These are phyloP conservation scores for Xiphorhynchus elegans DNA, from an alignment of 2,113 vertebrate species.

Conservation along the genomic window DNA sequence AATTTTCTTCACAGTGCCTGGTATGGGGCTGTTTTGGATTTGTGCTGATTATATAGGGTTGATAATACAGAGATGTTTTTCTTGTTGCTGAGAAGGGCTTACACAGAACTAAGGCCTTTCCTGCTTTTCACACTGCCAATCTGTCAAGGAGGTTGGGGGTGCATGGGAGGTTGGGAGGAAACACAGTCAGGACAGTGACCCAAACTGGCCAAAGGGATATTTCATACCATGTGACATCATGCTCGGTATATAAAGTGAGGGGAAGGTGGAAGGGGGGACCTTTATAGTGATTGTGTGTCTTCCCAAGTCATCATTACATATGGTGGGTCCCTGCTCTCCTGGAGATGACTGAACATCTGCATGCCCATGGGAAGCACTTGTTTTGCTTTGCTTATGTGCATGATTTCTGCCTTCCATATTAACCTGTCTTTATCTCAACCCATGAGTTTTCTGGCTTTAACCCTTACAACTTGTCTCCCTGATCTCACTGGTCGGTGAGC, in stretches of 20 bases:
- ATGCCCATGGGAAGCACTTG: neutral
- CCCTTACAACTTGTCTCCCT: neutral
- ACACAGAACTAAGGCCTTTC: neutral
- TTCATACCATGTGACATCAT: neutral
- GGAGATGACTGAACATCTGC: neutral
- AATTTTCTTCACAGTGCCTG: neutral
- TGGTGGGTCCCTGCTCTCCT: neutral
- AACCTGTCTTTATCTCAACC: neutral
- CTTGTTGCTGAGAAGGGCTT: neutral
- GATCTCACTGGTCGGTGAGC: neutral
- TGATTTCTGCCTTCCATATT: neutral
- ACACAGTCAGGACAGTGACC: neutral
- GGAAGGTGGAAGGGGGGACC: neutral
- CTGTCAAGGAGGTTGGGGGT: neutral
- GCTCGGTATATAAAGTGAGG: neutral
- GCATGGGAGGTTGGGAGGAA: neutral
- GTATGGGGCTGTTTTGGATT: neutral
- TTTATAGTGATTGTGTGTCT: too few relatives aligned
- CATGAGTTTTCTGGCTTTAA: neutral
- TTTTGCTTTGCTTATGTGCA: neutral
- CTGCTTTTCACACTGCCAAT: neutral
- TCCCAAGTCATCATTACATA: neutral
- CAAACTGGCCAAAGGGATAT: neutral
- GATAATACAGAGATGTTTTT: neutral
- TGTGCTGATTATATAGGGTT: neutral